Base-by-base conservation (phyloP, 2,888 invertebrate species). In the Idaea aversata region DNA sequence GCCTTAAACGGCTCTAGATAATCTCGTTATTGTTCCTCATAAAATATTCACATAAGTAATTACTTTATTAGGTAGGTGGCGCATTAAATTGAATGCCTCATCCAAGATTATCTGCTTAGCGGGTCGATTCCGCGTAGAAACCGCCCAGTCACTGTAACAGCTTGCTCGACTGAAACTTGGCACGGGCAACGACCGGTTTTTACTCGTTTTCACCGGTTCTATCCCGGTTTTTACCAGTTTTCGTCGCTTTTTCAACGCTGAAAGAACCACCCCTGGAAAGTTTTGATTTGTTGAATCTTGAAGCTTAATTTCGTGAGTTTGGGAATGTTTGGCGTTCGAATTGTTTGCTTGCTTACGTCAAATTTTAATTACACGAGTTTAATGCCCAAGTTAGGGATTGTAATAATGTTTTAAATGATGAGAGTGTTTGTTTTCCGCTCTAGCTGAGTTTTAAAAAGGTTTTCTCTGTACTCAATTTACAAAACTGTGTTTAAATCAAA, bases 141-240 rank as follows among this genome's bases (percentile, higher is more conserved):
- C 77, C 77, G 78, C 81, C 76, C 78, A 80, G 81, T 83, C 84
- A 85, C 78, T 72, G 73, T 70, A 72, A 75, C 74, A 73, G 72
- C 69, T 73, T 73, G 69, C 68, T 72, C 70, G 73, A 69, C 76
- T 78, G 77, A 79, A 82, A 84, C 75, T 86, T 86, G 86, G 86
- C 86, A 84, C 76, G 74, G 81, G 73, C 72, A 75, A 77, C 76
- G 71, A 69, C 74, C 70, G 77, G 82, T 79, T 80, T 81, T 79
- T 71, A 75, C 82, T 75, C 77, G 79, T 75, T 69, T 70, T 64
- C 70, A 62, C 66, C 68, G 75, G 73, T 76, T 83, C 78, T 78
- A 77, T 73, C 66, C 70, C 65, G 63, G 67, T 65, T 62, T 62
- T 72, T 73, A 69, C 69, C 73, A 68, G 63, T 71, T 65, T 63